These are phyloP conservation scores for Iphiclides podalirius DNA, from an alignment of 2,888 invertebrate species.

Conservation along the genomic window DNA sequence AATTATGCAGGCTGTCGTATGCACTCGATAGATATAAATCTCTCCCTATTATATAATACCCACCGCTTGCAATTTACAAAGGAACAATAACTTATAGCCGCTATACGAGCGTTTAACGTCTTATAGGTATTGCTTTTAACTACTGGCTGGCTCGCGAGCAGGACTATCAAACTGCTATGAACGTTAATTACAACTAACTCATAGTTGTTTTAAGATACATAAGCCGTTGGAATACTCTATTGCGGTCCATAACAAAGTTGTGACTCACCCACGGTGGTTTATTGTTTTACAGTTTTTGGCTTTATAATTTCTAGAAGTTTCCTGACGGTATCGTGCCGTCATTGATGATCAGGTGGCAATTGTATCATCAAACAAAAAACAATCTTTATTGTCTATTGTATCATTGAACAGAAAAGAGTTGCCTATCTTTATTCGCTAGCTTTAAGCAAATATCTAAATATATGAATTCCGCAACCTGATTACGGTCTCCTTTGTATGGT, in stretches of 20 bases:
- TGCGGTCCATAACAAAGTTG: not conserved
- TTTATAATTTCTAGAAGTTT: not conserved
- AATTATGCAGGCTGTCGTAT: conserved; percentile 78
- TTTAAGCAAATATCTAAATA: too few relatives aligned
- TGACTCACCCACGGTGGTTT: too few relatives aligned
- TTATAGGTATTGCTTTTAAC: conserved; percentile 29
- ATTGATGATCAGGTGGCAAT: too few relatives aligned
- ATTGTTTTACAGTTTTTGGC: too few relatives aligned
- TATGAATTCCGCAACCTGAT: too few relatives aligned
- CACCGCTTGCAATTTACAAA: conserved; percentile 41
- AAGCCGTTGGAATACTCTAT: conserved; percentile 1
- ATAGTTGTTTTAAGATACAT: conserved; percentile 12
- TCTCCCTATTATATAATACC: conserved; percentile 56
- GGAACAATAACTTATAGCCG: conserved; percentile 41
- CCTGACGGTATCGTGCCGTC: too few relatives aligned
- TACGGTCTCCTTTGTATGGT: too few relatives aligned
- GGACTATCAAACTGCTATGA: conserved; percentile 6
- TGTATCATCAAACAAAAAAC: too few relatives aligned
- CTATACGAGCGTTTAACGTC: conserved; percentile 33
- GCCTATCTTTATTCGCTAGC: too few relatives aligned
- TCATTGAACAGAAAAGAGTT: too few relatives aligned
- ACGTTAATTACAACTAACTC: conserved; percentile 18
- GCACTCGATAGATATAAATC: conserved; percentile 73
- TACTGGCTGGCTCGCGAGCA: conserved; percentile 9
- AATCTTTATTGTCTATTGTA: too few relatives aligned